Conservation (phyloP, 2,888 invertebrate genomes). For the Zeuzera pyrina region DNA sequence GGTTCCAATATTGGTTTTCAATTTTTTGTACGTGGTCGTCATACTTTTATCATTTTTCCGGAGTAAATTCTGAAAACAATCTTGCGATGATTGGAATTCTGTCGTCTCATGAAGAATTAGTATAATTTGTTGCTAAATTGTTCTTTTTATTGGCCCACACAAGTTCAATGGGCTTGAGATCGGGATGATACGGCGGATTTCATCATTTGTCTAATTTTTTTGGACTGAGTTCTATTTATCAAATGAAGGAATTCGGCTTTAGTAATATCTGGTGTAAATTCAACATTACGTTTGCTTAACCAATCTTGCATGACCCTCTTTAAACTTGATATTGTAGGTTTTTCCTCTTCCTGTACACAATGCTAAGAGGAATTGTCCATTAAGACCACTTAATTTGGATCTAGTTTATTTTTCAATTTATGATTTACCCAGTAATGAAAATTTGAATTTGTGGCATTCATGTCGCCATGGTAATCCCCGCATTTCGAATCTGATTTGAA, state of each 20-base stretch:
- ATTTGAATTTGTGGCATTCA: not conserved
- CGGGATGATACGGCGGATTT: slow-evolving; percentile 1
- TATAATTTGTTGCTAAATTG: not conserved
- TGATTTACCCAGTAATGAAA: slow-evolving; percentile 1
- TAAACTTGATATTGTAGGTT: slow-evolving; percentile 1
- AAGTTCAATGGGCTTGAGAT: slow-evolving; percentile 2
- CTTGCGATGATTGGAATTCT: not conserved
- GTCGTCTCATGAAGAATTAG: not conserved
- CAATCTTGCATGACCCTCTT: not conserved
- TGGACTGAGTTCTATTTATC: not conserved
- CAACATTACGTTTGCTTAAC: not conserved
- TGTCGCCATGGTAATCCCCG: not conserved
- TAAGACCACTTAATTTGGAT: slow-evolving; percentile 1
- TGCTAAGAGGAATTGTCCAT: slow-evolving; percentile 2
- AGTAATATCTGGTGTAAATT: not conserved
- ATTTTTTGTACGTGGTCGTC: slow-evolving; percentile 1
- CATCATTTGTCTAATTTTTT: too few relatives aligned
- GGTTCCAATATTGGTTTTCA: slow-evolving; percentile 1
- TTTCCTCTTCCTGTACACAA: not conserved
- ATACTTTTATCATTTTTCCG: not conserved
- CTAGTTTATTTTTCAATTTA: slow-evolving; percentile 1
- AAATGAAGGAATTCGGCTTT: not conserved
- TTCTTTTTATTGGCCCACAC: slow-evolving; percentile 1
- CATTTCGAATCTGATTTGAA: slow-evolving; percentile 1
- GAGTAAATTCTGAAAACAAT: slow-evolving; percentile 2